Base-by-base conservation (phyloP, 64 coral and sea anemone genomes). In the Dendronephthya gigantea region DNA sequence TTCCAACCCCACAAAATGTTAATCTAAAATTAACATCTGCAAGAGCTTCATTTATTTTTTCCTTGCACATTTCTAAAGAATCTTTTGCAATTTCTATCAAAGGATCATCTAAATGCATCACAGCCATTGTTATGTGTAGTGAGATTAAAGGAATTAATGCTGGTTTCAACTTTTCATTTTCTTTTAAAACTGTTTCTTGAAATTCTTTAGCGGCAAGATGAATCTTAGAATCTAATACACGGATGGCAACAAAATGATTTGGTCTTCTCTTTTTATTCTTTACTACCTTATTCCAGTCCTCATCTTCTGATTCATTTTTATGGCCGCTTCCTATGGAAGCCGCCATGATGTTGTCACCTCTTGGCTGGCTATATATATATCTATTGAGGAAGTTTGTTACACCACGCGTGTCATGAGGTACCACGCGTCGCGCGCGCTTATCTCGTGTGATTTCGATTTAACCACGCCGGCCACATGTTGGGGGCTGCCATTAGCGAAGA, bases 181-280 rank as follows among this genome's bases (percentile, higher is more conserved):
- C 81, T 41, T 88, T 48, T 22, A 89, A 35, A 48, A 98, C 41
- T 6, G 82, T 59, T 49, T 98, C 92, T 68, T 98, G 95, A 85
- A 93, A 76, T 40, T 65, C 55, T 87, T 90, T 93, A 38, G 90
- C 75, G 0, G 69, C 84, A 52, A 68, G 19, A 31, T 93, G 95
- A 83, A 98, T 93, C 35, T 84, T 52, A 40, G 95, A 82, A 83
- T 93, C 91, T 49, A 84, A 90, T 1, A 98, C 85, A 82, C 95
- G 91, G 29, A 98, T 49, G 49, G 92, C 92, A 49, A 98, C 49
- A 88, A 98, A 98, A 35, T 92, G 91, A 83, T 98, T 98, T 87
- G 94, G 94, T 34, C 31, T 75, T 72, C 48, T 82, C 37, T 52
- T 91, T 75, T 84, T 88, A 2, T 66, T 81, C 65, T 82, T 90